Conservation (phyloP, 2,888 invertebrate species). For the Branchellion lobata region DNA sequence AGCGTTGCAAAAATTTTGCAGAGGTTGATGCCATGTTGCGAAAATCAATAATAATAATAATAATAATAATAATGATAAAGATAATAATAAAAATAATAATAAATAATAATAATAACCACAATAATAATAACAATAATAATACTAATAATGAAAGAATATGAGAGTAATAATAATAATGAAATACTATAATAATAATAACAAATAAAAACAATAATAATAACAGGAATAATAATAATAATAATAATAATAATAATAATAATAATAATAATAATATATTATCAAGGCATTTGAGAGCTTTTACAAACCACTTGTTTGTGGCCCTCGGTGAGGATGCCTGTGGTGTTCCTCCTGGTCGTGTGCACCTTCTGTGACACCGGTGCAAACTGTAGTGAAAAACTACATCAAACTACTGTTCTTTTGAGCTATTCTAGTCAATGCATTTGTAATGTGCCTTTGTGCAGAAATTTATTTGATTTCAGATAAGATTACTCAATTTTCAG, state of each 20-base stretch:
- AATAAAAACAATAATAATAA: not conserved
- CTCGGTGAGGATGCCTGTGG: conserved; percentile 73
- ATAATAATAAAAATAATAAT: not conserved
- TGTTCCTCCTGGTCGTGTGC: conserved; percentile 79
- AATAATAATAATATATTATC: not conserved
- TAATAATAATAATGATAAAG: not conserved
- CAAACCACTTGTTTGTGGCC: conserved; percentile 76
- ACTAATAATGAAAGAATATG: not conserved
- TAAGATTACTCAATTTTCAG: too few species aligned
- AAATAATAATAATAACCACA: not conserved
- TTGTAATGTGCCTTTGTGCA: too few species aligned
- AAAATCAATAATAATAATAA: not conserved
- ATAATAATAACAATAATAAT: not conserved
- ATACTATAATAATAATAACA: not conserved
- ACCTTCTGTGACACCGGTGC: conserved; percentile 87
- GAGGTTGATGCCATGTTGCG: too few species aligned
- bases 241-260: not conserved
- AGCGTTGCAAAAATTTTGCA: too few species aligned
- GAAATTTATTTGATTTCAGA: too few species aligned
- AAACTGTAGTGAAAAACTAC: conserved; percentile 68
- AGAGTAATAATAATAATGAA: not conserved
- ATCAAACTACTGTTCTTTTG: too few species aligned
- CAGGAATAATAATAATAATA: not conserved
- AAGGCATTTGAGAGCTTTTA: too few species aligned
- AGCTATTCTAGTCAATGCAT: not conserved